A percentile compares a stretch with the other conserved stretches of the same genome.
Evolutionary conservation across 2,888 invertebrate genomes (phyloP).

Genomic region (Synergus laeviventris): DNA sequence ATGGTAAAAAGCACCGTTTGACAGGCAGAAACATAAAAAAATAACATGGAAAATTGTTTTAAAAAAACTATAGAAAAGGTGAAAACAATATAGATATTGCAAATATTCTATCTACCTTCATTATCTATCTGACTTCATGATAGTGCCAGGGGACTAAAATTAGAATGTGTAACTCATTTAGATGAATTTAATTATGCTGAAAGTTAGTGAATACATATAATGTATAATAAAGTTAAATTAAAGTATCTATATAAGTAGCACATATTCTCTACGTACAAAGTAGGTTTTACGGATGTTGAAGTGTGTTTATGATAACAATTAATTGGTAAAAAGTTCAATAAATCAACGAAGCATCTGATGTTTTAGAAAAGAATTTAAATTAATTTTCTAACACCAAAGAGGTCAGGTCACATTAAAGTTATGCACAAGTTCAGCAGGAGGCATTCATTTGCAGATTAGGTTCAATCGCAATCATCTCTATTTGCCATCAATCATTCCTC

Average conservation of each 20-base stretch:
- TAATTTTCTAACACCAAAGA: background rate
- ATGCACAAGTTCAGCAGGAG: background rate
- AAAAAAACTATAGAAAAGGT: background rate
- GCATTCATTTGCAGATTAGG: slow-evolving; percentile 1
- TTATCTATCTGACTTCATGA: no score
- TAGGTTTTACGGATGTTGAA: background rate
- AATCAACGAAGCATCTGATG: background rate
- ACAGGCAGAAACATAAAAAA: background rate
- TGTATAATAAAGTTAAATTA: background rate
- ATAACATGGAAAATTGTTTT: background rate
- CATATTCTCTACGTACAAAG: background rate
- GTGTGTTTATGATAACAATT: background rate
- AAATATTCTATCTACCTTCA: no score
- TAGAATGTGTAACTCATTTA: background rate
- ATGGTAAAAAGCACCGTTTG: slow-evolving; percentile 3
- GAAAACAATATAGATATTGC: background rate
- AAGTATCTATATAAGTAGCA: background rate
- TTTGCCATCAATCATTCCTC: slow-evolving; percentile 5
- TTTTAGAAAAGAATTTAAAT: background rate
- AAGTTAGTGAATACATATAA: background rate
- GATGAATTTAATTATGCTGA: background rate
- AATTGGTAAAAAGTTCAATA: background rate
- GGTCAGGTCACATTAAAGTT: background rate
- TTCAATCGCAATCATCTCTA: slow-evolving; percentile 9
- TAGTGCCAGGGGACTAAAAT: no score